phyloP scores from a whole-genome alignment of 2,113 vertebrate species.

The Hipposideros armiger region DNA sequence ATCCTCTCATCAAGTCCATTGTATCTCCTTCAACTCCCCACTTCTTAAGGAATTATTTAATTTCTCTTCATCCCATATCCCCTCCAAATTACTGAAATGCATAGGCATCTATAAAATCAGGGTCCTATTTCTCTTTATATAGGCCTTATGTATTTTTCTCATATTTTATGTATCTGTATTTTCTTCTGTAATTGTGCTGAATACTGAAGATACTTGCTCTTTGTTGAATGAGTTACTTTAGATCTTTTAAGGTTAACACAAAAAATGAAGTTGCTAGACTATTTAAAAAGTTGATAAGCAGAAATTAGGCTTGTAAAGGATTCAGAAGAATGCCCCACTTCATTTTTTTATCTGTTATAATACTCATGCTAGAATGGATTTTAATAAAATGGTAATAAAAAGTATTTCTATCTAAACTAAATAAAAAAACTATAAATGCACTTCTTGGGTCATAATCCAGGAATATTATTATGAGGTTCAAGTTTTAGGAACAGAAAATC shows the following conservation, averaged over 20 bases:
- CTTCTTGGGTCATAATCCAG: slow-evolving; percentile 26
- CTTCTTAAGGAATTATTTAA: neutral
- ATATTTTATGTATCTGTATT: neutral
- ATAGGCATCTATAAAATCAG: neutral
- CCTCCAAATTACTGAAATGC: neutral
- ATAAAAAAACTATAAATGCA: slow-evolving; percentile 34
- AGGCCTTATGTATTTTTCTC: neutral
- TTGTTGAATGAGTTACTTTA: slow-evolving; percentile 21
- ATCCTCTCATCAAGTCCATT: neutral
- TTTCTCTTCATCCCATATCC: neutral
- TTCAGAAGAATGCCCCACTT: slow-evolving; percentile 59
- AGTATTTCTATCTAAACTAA: slow-evolving; percentile 61
- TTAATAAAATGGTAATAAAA: slow-evolving; percentile 72
- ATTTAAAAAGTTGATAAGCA: slow-evolving; percentile 41
- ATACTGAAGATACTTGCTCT: neutral
- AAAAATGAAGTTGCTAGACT: slow-evolving; percentile 17
- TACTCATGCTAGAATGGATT: slow-evolving; percentile 32
- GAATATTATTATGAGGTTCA: slow-evolving; percentile 53
- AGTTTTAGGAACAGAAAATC: slow-evolving; percentile 52
- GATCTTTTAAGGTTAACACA: slow-evolving; percentile 35
- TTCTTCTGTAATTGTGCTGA: neutral
- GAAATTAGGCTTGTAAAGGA: neutral
- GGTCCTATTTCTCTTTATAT: neutral
- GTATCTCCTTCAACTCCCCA: neutral
- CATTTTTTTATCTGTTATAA: slow-evolving; percentile 64